phyloP scores from a whole-genome alignment of 2,888 invertebrate genomes.

The Melipona bicolor region DNA sequence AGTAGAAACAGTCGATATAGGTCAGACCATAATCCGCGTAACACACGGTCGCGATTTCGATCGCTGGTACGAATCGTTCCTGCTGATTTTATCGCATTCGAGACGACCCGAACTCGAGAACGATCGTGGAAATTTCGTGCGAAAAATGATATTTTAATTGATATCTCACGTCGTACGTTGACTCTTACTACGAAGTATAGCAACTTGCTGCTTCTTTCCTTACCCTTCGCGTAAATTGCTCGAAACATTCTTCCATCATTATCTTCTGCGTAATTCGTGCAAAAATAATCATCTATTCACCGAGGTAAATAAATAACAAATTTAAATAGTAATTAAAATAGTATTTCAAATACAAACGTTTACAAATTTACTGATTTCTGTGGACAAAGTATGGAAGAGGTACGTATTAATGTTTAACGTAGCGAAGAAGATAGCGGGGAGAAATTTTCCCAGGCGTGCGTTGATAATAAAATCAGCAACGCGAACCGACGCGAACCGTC shows the following conservation, averaged over 20 bases:
- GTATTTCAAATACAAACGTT: neutral
- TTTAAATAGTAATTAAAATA: neutral
- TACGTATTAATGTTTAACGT: neutral
- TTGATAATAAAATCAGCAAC: neutral
- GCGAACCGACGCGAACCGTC: neutral
- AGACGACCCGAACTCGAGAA: neutral
- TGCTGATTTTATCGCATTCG: neutral
- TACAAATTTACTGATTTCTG: neutral
- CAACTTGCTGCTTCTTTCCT: neutral
- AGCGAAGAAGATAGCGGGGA: neutral
- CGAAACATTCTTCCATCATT: too few relatives aligned
- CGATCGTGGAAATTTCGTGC: neutral
- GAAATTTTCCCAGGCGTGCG: neutral
- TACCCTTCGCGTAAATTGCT: neutral
- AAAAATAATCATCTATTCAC: neutral
- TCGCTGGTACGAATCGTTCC: conserved; percentile 7
- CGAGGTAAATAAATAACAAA: neutral
- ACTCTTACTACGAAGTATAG: neutral
- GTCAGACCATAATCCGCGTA: conserved; percentile 49
- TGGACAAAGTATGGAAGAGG: neutral
- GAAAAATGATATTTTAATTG: neutral
- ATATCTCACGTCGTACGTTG: neutral
- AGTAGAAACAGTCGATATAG: conserved; percentile 55
- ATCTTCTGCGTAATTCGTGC: neutral
- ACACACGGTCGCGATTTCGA: conserved; percentile 43